phyloP scores from a whole-genome alignment of 2,888 invertebrate genomes.

The Nasonovia ribisnigri region DNA sequence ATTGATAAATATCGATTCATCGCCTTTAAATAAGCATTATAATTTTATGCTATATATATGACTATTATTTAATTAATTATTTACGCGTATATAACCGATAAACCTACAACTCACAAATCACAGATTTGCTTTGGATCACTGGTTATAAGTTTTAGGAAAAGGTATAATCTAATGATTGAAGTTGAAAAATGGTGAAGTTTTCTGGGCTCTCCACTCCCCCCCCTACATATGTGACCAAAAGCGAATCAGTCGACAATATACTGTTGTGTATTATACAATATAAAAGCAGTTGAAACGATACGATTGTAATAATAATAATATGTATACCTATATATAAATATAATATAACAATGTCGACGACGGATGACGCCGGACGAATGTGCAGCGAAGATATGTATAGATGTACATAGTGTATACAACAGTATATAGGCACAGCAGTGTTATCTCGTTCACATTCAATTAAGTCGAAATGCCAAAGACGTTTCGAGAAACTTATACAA shows the following conservation, averaged over 20 bases:
- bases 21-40: background rate
- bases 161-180: background rate
- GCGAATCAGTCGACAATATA: background rate
- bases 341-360: background rate
- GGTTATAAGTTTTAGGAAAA: background rate
- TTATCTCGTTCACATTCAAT: slow-evolving; percentile 57
- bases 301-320: slow-evolving; percentile 21
- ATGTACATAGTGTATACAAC: background rate
- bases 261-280: background rate
- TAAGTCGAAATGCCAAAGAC: slow-evolving; percentile 44
- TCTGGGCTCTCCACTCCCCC: background rate
- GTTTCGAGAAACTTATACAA: slow-evolving; percentile 42
- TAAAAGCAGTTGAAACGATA: background rate
- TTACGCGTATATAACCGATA: background rate
- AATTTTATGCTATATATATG: no score
- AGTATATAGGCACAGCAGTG: background rate
- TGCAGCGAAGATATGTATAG: background rate
- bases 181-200: background rate
- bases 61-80: background rate
- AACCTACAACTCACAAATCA: background rate
- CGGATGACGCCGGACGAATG: background rate
- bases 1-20: background rate
- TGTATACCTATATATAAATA: background rate
- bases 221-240: background rate
- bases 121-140: background rate